Evolutionary conservation across 2,888 invertebrate genomes (phyloP), one percentile per base, ranked within the genome.

Genomic region (Alviniconcha strummeri): DNA sequence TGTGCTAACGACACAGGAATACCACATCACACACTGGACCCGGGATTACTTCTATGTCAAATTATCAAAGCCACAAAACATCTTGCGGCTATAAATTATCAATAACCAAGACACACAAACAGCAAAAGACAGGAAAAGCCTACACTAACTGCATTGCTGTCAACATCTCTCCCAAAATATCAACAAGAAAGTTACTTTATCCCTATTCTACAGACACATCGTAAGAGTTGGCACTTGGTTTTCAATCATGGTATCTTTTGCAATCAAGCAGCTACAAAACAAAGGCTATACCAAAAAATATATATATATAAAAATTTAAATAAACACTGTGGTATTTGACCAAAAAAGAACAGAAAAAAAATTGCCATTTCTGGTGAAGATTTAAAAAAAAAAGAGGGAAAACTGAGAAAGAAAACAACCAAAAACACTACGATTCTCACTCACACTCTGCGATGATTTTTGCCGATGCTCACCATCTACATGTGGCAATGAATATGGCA

Each of bases 391-490:
- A 13, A 11, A 60, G 11, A 60, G 13, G 8, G 60, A 60, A 60
- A 60, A 60, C 8, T 3, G 60, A 60, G 60, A 13, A 60, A 13
- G 60, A 8, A 60, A 60, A 60, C 7, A 60, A 11, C 11, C 11
- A 60, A 60, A 60, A 60, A 13, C 60, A 60, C 60, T 13, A 8
- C 4, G 13, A 57, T 57, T 78, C 15, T 78, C 78, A 64, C 52
- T 78, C 78, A 60, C 64, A 78, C 78, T 64, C 57, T 64, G 78
- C 52, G 64, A 78, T 78, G 78, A 78, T 15, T 60, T 52, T 19
- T 78, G 78, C 78, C 78, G 57, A 78, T 57, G 36, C 64, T 78
- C 78, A 78, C 78, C 78, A 78, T 78, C 78, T 78, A 78, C 78
- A 60, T 78, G 57, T 78, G 78, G 57, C 78, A 78, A 78, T 78